Conservation (phyloP, 2,113 vertebrate species). For the Rana temporaria region DNA sequence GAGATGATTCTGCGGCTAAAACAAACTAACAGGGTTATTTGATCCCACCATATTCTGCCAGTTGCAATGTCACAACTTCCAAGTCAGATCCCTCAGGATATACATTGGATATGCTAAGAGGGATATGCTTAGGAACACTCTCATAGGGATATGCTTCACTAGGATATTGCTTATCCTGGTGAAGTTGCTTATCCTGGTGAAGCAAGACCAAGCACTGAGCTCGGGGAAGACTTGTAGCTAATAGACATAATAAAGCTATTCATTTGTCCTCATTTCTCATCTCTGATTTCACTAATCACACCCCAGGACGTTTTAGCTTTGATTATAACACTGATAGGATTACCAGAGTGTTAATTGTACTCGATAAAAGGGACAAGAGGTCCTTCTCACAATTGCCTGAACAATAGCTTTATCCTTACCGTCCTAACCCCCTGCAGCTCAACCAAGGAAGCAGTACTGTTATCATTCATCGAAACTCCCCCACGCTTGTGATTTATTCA, state of each 20-base stretch:
- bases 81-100: too few relatives aligned
- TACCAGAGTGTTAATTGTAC: constrained; percentile 34
- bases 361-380: constrained; percentile 16
- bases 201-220: too few relatives aligned
- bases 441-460: not conserved
- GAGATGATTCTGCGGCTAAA: too few relatives aligned
- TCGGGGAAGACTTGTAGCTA: too few relatives aligned
- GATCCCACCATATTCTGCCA: too few relatives aligned
- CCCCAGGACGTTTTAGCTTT: not conserved
- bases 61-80: too few relatives aligned
- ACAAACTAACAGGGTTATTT: too few relatives aligned
- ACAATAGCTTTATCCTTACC: not conserved
- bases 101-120: too few relatives aligned
- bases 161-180: too few relatives aligned
- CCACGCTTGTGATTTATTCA: constrained; percentile 6
- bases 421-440: not conserved
- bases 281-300: not conserved
- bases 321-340: constrained; percentile 28
- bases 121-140: too few relatives aligned
- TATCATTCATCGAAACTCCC: not conserved
- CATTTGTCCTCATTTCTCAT: not conserved
- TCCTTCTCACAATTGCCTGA: not conserved
- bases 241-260: not conserved
- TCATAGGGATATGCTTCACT: too few relatives aligned
- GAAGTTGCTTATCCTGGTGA: too few relatives aligned